Conservation (phyloP, 2,113 vertebrate genomes). For the Cyanistes caeruleus region DNA sequence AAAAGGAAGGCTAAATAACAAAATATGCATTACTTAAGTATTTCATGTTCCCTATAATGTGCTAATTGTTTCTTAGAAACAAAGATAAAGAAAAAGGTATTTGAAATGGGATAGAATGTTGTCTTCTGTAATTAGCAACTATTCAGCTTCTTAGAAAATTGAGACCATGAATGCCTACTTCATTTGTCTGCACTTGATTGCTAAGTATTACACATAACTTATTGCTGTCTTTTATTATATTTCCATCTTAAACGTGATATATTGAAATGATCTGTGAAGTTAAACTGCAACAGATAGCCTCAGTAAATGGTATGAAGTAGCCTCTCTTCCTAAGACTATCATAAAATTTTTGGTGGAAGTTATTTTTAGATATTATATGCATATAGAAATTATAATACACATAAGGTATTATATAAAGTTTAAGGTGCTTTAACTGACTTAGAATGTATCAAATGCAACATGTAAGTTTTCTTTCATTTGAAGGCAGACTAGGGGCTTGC, state of each 20-base stretch:
- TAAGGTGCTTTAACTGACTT: background rate
- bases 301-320: background rate
- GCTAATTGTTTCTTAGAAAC: constrained; percentile 45
- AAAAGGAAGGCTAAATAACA: background rate
- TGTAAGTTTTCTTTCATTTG: background rate
- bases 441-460: background rate
- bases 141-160: constrained; percentile 43
- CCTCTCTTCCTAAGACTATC: background rate
- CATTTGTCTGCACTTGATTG: constrained; percentile 31
- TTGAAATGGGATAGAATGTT: background rate
- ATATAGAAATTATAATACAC: background rate
- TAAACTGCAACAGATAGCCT: background rate
- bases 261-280: background rate
- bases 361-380: background rate
- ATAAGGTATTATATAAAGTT: background rate
- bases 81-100: constrained; percentile 1
- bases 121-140: constrained; percentile 36
- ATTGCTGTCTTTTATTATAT: background rate
- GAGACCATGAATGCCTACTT: constrained; percentile 1
- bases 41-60: background rate
- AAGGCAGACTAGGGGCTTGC: background rate
- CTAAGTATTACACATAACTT: constrained; percentile 1
- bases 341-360: background rate
- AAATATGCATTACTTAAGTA: background rate
- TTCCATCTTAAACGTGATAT: background rate